A percentile compares a stretch with the other conserved stretches of the same genome.
phyloP scores from a whole-genome alignment of 2,888 invertebrate genomes.

The Ecliptopera silaceata region DNA sequence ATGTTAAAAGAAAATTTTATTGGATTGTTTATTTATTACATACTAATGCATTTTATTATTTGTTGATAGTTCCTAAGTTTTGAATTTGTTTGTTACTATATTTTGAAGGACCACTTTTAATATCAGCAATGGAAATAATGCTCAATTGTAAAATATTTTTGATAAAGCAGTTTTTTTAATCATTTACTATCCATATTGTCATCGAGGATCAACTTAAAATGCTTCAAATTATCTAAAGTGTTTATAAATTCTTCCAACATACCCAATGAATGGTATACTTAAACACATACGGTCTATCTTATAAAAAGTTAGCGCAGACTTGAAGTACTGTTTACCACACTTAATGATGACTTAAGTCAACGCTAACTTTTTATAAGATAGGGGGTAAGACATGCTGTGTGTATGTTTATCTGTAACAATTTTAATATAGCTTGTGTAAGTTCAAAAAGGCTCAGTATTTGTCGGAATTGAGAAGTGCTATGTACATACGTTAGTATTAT shows the following conservation, averaged over 20 bases:
- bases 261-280: neutral
- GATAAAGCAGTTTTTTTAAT: slow-evolving; percentile 9
- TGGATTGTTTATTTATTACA: slow-evolving; percentile 13
- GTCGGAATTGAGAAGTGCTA: neutral
- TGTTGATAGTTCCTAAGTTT: slow-evolving; percentile 5
- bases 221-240: neutral
- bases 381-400: neutral
- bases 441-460: neutral
- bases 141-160: slow-evolving; percentile 16
- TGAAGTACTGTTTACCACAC: no score
- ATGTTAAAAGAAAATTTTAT: neutral
- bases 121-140: slow-evolving; percentile 13
- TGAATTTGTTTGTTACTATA: neutral
- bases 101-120: slow-evolving; percentile 10
- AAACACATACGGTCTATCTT: no score
- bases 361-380: no score
- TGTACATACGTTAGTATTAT: neutral
- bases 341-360: no score
- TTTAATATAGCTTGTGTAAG: neutral
- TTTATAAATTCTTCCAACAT: neutral
- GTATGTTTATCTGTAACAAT: neutral
- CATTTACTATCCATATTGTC: neutral
- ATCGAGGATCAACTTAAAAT: neutral
- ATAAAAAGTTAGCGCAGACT: no score
- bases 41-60: slow-evolving; percentile 11